Evolutionary conservation across 2,113 vertebrate species (phyloP), one percentile per base, ranked within the genome.

Genomic region (Ailurus styani): DNA sequence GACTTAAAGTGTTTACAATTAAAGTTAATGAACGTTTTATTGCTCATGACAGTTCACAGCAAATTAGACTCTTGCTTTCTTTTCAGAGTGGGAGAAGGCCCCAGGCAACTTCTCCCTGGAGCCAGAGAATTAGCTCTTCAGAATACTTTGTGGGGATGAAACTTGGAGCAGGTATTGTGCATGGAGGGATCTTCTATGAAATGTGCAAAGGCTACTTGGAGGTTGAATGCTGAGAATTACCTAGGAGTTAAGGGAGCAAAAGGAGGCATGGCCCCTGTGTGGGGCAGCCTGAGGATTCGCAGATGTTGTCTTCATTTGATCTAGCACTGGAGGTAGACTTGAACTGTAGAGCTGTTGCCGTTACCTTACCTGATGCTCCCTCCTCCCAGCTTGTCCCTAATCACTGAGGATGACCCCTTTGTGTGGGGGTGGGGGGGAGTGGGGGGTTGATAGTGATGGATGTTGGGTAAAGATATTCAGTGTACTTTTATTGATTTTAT

Each of bases 11-110:
- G n/a, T 96, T 98, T 97, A 93, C 97, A 98, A 91, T 98, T 97
- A 97, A 97, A 98, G 96, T 98, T 98, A 99, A 99, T 98, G 97
- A 98, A 93, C 78, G 31, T 98, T 98, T 99, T 98, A 98, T 98
- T 98, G 97, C 94, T 98, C 23, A 1, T 98, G 97, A 98, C 84
- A 97, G 91, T 97, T 98, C 98, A 96, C 97, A 98, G 98, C 94
- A 98, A 98, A 98, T 98, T 98, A 85, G 77, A 97, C 90, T 97
- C 96, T 60, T 98, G 60, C 93, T 98, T 98, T 96, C 77, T 97
- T 90, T 64, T 84, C 82, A 54, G 72, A 95, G 20, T 87, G 37
- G 18, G 47, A 54, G 96, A 98, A 98, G 81, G 78, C 77, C 83
- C 84, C 75, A 89, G 95, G 94, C 97, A 89, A 93, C 47, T 75